Evolutionary conservation across 2,888 invertebrate species (phyloP).

Genomic region (Spilosoma lubricipeda): DNA sequence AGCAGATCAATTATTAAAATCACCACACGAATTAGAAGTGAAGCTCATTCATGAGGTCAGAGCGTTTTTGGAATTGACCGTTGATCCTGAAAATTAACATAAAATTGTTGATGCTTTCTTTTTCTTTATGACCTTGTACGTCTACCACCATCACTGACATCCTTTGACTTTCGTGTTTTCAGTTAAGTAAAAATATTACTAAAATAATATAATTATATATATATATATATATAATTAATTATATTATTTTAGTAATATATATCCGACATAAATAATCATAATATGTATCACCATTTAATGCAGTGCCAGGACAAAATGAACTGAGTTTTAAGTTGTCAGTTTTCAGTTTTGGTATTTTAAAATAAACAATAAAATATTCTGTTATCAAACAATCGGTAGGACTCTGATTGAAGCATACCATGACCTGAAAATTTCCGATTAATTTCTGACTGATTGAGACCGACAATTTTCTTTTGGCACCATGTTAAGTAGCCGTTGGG

Average conservation of each 20-base stretch:
- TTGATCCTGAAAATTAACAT: constrained; percentile 60
- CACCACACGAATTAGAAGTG: constrained; percentile 53
- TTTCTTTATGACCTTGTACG: neutral
- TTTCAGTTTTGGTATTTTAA: too few relatives aligned
- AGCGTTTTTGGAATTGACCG: constrained; percentile 69
- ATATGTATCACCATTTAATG: neutral
- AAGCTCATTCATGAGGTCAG: constrained; percentile 67
- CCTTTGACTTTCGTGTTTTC: neutral
- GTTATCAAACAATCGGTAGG: too few relatives aligned
- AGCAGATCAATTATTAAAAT: constrained; percentile 42
- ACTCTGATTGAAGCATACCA: too few relatives aligned
- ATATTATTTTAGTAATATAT: neutral
- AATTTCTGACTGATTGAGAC: neutral
- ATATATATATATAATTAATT: too few relatives aligned
- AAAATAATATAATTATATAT: neutral
- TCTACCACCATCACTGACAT: too few relatives aligned
- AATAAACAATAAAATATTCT: too few relatives aligned
- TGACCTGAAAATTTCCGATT: too few relatives aligned
- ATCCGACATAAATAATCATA: neutral
- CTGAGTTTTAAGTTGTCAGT: neutral
- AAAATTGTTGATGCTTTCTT: neutral
- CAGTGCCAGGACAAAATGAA: neutral
- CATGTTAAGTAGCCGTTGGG: neutral
- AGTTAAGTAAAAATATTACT: neutral
- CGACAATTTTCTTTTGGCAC: neutral